These are phyloP conservation scores for Chironomus striatipennis DNA, from an alignment of 1,140 invertebrate genomes.

Conservation along the genomic window DNA sequence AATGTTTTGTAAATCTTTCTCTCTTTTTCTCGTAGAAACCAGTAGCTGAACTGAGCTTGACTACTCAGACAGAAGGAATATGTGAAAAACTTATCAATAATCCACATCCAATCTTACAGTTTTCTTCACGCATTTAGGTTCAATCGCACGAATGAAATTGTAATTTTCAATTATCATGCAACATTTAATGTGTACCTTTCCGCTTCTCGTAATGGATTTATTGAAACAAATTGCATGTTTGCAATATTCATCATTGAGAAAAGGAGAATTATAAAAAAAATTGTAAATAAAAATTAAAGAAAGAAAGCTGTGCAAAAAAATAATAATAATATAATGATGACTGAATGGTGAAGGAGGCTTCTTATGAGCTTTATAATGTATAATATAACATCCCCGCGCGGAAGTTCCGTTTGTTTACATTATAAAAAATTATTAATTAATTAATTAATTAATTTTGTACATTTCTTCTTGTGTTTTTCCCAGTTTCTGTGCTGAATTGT, in stretches of 20 bases:
- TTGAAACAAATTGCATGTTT: slow-evolving; percentile 19
- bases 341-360: not conserved
- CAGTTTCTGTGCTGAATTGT: too few relatives aligned
- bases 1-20: not conserved
- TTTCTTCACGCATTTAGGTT: not conserved
- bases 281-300: too few relatives aligned
- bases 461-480: too few relatives aligned
- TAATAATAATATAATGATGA: not conserved
- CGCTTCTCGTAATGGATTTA: not conserved
- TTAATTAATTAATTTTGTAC: too few relatives aligned
- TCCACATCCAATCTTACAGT: not conserved
- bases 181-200: not conserved
- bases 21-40: not conserved
- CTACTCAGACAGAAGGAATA: not conserved
- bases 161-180: slow-evolving; percentile 14
- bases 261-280: too few relatives aligned
- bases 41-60: not conserved
- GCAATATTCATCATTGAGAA: not conserved
- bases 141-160: not conserved
- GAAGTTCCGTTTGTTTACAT: too few relatives aligned
- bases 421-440: too few relatives aligned
- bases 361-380: too few relatives aligned
- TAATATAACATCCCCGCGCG: too few relatives aligned
- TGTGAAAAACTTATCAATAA: not conserved
- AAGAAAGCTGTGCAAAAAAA: not conserved